Conservation (phyloP, 2,113 vertebrate species). For the Sorex fumeus region DNA sequence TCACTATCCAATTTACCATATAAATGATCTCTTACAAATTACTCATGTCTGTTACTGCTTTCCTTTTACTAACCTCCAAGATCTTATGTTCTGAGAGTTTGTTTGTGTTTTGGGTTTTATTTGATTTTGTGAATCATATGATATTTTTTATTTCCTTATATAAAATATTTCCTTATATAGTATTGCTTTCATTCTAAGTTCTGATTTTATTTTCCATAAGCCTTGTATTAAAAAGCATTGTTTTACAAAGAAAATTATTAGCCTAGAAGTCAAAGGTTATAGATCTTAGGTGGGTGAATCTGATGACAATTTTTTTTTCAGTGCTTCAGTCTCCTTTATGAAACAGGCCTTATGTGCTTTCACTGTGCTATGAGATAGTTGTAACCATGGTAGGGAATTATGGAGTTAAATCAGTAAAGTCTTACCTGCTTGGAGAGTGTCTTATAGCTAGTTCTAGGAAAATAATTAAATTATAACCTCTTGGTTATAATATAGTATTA, state of each 20-base stretch:
- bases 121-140: neutral
- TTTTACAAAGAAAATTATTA: neutral
- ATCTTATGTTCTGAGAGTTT: neutral
- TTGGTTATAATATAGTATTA: constrained; percentile 27
- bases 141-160: neutral
- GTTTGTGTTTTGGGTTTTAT: neutral
- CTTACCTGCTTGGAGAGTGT: constrained; percentile 53
- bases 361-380: constrained; percentile 7
- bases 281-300: constrained; percentile 9
- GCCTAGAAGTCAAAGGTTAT: neutral
- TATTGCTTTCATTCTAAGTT: constrained; percentile 63
- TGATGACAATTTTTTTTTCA: constrained; percentile 44
- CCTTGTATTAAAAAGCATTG: neutral
- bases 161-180: neutral
- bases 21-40: neutral
- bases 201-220: neutral
- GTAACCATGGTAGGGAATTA: constrained; percentile 5
- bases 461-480: constrained; percentile 36
- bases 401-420: constrained; percentile 15
- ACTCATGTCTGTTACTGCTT: neutral
- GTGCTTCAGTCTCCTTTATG: constrained; percentile 30
- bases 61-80: neutral
- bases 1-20: neutral
- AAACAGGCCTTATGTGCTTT: constrained; percentile 31
- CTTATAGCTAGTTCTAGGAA: constrained; percentile 15